phyloP scores from a whole-genome alignment of 2,797 vertebrate species.

The Odontamblyopus lacepedii region DNA sequence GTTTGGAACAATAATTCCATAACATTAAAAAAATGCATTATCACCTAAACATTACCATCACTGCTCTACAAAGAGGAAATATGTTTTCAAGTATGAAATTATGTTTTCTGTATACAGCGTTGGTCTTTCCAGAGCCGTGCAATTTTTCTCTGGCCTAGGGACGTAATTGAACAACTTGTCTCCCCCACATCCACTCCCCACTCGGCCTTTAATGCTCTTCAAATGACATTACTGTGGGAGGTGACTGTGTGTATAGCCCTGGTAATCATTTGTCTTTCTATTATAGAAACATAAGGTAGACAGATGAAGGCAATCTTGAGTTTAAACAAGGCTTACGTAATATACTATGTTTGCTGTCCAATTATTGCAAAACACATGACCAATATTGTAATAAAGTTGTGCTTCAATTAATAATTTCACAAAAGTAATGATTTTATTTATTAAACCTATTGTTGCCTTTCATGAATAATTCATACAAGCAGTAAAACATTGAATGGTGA shows the following conservation, averaged over 20 bases:
- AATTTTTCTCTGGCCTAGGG: constrained; percentile 4
- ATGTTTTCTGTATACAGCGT: background rate
- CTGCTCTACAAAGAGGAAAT: background rate
- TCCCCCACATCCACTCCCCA: background rate
- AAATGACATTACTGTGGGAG: constrained; percentile 6
- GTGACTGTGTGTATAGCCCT: background rate
- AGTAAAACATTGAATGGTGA: background rate
- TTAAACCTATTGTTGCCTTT: too few species aligned
- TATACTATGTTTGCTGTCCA: background rate
- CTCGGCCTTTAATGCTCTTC: background rate
- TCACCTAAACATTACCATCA: background rate
- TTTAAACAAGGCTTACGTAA: constrained; percentile 1
- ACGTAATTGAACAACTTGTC: background rate
- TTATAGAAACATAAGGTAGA: background rate
- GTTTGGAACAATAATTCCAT: background rate
- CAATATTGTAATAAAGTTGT: background rate
- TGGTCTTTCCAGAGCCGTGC: background rate
- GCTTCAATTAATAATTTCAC: background rate
- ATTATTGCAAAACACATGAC: background rate
- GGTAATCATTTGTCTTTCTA: constrained; percentile 4
- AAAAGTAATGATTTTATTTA: too few species aligned
- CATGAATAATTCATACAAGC: too few species aligned
- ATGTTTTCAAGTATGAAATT: background rate
- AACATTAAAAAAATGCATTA: background rate
- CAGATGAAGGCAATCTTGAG: constrained; percentile 1